A percentile compares a stretch with the other conserved stretches of the same genome.
Conservation (phyloP, 1,140 invertebrate species). For the Tetramorium alpestre region DNA sequence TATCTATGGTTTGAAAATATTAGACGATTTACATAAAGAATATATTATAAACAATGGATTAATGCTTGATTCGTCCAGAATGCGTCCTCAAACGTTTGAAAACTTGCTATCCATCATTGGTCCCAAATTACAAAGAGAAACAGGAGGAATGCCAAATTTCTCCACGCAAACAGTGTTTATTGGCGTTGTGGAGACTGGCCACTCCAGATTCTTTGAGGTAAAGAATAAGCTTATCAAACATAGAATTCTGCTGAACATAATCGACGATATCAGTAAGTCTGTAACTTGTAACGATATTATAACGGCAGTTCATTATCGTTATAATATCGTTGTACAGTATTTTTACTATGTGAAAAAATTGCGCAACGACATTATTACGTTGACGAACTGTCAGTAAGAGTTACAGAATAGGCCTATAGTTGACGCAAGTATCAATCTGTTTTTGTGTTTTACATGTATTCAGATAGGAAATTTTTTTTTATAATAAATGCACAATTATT, state of each 20-base stretch:
- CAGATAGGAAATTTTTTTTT: no score
- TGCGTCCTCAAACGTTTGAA: not conserved
- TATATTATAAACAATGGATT: not conserved
- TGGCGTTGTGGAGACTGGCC: not conserved
- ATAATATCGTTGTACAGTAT: no score
- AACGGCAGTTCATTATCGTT: no score
- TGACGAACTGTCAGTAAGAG: no score
- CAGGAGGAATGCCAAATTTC: not conserved
- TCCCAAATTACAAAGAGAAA: not conserved
- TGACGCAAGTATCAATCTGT: no score
- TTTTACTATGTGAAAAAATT: no score
- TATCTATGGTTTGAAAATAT: not conserved
- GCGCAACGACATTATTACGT: no score
- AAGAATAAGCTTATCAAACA: not conserved
- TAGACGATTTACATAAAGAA: not conserved
- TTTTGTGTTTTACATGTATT: no score
- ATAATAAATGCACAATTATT: no score
- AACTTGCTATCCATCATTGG: not conserved
- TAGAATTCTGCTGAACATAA: not conserved
- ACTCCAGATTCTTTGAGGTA: conserved; percentile 17
- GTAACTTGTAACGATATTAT: no score
- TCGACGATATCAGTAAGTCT: not conserved
- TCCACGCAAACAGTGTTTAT: not conserved
- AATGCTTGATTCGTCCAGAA: not conserved
- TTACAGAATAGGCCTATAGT: no score